Base-by-base conservation (phyloP, 2,888 invertebrate genomes). In the Anthrax anthrax region DNA sequence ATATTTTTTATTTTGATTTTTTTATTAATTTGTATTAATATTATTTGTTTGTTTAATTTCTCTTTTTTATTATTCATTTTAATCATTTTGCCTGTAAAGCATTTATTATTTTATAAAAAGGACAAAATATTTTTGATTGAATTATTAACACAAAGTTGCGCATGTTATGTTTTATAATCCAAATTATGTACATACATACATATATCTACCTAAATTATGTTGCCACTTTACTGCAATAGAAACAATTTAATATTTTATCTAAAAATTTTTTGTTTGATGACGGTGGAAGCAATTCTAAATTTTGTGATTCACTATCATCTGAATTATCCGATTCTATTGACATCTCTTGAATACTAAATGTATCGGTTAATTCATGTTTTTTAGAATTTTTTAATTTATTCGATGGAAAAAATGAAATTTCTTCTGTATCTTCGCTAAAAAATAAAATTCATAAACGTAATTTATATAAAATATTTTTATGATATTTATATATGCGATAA, bases 261-360 rank as follows among this genome's bases (percentile, higher is more conserved):
- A 58, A 38, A 38, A 65, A 50, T 47, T 58, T 64, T 18, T 54
- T 54, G 54, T 62, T 64, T 49, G 60, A 56, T 43, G 59, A 55
- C 44, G 57, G 56, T 13, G 67, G 64, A 50, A 66, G 56, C 5
- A 67, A 54, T 51, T 69, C 69, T 13, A 69, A 58, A 53, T 65
- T 68, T 51, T 64, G 63, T 16, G 67, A 66, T 39, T 60, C 63
- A 50, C 64, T 63, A 48, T 64, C 66, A 48, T 68, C 66, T 18
- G 66, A 65, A 50, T 67, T 60, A 39, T 67, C 67, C 14, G 67
- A 67, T 49, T 67, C 67, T 36, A 68, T 66, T 32, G 66, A 63
- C 67, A 69, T 69, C 50, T 69, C 69, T 49, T 69, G 67, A 57
- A 69, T 67, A 52, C 69, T 69, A 51, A 69, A 69, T 4, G 67